Evolutionary conservation across 1,140 invertebrate genomes (phyloP), one percentile per base, ranked within the genome.

Genomic region (Nilaparvata lugens): DNA sequence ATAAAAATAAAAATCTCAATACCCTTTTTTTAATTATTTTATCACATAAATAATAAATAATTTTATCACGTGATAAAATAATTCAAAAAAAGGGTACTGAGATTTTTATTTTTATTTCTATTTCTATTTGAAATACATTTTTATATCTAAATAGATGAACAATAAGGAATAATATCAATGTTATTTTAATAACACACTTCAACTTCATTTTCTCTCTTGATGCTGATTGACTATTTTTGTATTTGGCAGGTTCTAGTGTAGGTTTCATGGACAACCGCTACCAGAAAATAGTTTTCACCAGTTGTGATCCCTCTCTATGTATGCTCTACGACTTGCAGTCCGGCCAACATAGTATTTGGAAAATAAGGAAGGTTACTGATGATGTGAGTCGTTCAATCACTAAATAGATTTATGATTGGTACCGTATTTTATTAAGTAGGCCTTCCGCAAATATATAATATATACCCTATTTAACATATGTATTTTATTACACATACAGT

Each of bases 321-420:
- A 73, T 95, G 40, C 75, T 91, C 4, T 94, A 89, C 69, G 86
- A 93, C 72, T 81, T 76, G 48, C 85, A 84, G 69, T 78, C 84
- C 43, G 84, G 84, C 16, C 79, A 85, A 19, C 91, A 95, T 74
- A 89, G 87, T 18, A 80, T 93, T 13, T 94, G 90, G 79, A 84
- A 82, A 65, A 80, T 95, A 35, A 76, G 92, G 23, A 86, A 84
- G 73, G 83, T 90, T 1, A 81, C 80, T 5, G 69, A 74, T n/a
- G 66, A 69, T 62, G 69, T 68, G 63, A 51, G 23, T 56, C 3
- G 13, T 35, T 35, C 9, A 35, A 35, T 35, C 4, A 4, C 13
- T 35, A n/a, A n/a, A n/a, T n/a, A n/a, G n/a, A n/a, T n/a, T n/a
- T n/a, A n/a, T n/a, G n/a, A n/a, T n/a, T n/a, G n/a, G n/a, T n/a